phyloP scores from a whole-genome alignment of 2,797 vertebrate genomes.

The Neomorphus geoffroyi region DNA sequence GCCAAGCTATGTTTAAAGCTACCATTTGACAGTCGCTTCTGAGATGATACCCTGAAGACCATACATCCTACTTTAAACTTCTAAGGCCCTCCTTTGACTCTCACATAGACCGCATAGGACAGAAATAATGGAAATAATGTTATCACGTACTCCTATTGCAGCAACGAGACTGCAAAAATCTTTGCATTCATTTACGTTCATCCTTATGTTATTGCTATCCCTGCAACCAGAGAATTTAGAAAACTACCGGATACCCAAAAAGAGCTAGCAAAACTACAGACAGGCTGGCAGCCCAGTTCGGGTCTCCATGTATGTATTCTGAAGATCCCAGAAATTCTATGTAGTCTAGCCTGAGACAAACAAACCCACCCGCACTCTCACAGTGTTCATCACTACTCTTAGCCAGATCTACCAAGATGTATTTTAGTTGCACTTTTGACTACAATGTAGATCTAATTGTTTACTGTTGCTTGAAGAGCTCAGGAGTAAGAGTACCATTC shows the following conservation, averaged over 20 bases:
- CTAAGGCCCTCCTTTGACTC: not conserved
- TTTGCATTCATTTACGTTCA: not conserved
- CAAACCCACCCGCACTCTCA: not conserved
- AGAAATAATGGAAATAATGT: not conserved
- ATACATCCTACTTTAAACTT: not conserved
- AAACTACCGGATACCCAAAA: not conserved
- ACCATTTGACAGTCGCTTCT: not conserved
- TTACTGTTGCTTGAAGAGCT: not conserved
- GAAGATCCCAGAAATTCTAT: not conserved
- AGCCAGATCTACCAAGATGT: not conserved
- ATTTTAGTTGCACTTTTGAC: not conserved
- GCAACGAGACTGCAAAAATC: not conserved
- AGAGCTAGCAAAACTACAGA: not conserved
- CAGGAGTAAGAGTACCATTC: not conserved
- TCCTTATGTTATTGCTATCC: not conserved
- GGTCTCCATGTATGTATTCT: too few species aligned
- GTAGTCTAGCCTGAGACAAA: not conserved
- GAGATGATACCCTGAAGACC: not conserved
- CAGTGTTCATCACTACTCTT: not conserved
- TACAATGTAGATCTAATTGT: not conserved
- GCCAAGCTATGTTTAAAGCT: not conserved
- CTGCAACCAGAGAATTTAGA: not conserved
- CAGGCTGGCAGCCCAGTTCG: not conserved
- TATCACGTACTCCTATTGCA: too few species aligned
- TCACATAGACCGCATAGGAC: not conserved